A percentile compares a stretch with the other conserved stretches of the same genome.
phyloP scores from a whole-genome alignment of 2,113 vertebrate genomes.

The Tricholaema leucomelas region DNA sequence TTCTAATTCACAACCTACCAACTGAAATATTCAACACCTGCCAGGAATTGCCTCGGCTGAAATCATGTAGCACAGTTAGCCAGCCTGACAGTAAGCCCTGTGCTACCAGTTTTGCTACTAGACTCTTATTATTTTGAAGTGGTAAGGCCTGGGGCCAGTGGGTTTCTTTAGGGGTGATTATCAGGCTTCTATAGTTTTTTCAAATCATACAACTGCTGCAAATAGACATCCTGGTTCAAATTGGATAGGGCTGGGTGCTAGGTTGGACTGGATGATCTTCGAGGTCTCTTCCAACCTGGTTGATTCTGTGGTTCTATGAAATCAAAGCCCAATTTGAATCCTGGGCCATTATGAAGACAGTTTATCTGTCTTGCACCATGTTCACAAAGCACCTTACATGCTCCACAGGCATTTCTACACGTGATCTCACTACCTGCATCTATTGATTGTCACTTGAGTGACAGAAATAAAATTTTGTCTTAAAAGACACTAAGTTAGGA shows the following conservation, averaged over 20 bases:
- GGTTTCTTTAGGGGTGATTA: neutral
- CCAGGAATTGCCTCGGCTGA: neutral
- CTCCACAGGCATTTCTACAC: neutral
- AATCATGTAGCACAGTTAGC: neutral
- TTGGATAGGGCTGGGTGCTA: too few relatives aligned
- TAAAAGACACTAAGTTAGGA: neutral
- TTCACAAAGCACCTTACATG: neutral
- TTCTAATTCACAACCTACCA: neutral
- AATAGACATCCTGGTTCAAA: neutral
- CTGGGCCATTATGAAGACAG: too few relatives aligned
- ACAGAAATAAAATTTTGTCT: neutral
- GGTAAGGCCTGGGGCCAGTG: neutral
- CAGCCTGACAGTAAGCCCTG: neutral
- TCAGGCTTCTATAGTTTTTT: neutral
- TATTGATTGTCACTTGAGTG: neutral
- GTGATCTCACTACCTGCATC: neutral
- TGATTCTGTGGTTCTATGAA: too few relatives aligned
- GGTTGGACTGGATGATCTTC: too few relatives aligned
- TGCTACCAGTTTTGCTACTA: neutral
- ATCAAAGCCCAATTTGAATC: neutral
- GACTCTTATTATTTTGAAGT: neutral
- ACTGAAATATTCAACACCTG: neutral
- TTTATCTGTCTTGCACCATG: fast-evolving
- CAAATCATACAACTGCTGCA: neutral
- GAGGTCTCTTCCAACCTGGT: too few relatives aligned